These are phyloP conservation scores for Pelodiscus sinensis DNA, from an alignment of 2,113 vertebrate species.

Conservation along the genomic window DNA sequence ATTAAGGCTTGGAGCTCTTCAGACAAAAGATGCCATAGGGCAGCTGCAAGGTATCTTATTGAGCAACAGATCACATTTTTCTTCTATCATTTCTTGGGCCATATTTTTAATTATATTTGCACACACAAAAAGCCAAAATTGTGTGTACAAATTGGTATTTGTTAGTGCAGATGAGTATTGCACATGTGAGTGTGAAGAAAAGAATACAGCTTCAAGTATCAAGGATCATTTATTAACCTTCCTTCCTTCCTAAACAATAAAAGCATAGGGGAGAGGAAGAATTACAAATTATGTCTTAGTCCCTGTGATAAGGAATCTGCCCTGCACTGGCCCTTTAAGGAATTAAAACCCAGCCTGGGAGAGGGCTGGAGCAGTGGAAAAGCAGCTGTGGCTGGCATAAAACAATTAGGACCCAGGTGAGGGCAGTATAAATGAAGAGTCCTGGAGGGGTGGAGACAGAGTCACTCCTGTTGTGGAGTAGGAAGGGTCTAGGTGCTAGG, in stretches of 20 bases:
- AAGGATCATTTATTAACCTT: neutral
- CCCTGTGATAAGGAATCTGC: neutral
- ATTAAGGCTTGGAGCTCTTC: neutral
- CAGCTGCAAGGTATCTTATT: fast-evolving
- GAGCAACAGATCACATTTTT: neutral
- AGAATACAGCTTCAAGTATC: neutral
- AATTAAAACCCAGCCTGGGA: too few species aligned
- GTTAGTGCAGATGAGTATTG: neutral
- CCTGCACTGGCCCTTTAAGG: too few species aligned
- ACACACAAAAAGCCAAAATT: neutral
- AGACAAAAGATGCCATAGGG: neutral
- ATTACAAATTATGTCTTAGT: slow-evolving; percentile 30
- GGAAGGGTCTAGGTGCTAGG: too few species aligned
- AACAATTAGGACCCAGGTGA: too few species aligned
- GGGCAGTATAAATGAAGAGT: too few species aligned
- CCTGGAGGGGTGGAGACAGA: too few species aligned
- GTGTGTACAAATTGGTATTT: neutral
- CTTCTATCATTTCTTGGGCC: neutral
- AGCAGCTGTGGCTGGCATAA: too few species aligned
- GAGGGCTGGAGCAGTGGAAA: too few species aligned
- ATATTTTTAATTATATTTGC: neutral
- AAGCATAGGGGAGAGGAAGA: neutral
- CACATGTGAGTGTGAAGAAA: neutral
- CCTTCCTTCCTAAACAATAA: neutral
- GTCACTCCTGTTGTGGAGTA: too few species aligned